Conservation (phyloP, 1,140 invertebrate species). For the Anthonomus grandis region DNA sequence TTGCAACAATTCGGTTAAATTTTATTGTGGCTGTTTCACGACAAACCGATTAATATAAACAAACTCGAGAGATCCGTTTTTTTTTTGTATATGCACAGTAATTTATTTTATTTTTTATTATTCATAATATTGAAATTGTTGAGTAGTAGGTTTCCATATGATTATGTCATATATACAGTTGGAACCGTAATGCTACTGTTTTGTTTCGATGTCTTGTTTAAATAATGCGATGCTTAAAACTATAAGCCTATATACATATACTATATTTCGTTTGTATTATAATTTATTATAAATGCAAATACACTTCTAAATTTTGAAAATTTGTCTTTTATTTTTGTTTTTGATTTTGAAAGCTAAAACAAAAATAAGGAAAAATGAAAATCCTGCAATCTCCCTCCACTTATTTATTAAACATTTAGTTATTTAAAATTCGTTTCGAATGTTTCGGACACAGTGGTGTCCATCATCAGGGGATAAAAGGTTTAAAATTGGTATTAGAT, state of each 20-base stretch:
- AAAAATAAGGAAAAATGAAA: no score
- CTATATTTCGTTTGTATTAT: slow-evolving; percentile 39
- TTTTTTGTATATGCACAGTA: slow-evolving; percentile 27
- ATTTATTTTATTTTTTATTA: slow-evolving; percentile 25
- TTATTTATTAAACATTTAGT: no score
- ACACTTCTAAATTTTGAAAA: slow-evolving; percentile 34
- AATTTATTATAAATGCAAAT: slow-evolving; percentile 39
- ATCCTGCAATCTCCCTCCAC: no score
- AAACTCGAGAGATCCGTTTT: slow-evolving; percentile 13
- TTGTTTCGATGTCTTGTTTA: slow-evolving; percentile 38
- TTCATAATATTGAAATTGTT: slow-evolving; percentile 3
- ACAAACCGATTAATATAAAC: slow-evolving; percentile 15
- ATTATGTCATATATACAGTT: slow-evolving; percentile 9
- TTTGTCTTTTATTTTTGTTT: no score
- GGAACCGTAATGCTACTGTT: slow-evolving; percentile 26
- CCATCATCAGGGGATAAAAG: no score
- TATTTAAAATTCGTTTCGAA: no score
- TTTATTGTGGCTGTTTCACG: slow-evolving; percentile 31
- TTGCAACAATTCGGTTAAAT: slow-evolving; percentile 25
- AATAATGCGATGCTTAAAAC: slow-evolving; percentile 36
- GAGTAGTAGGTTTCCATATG: slow-evolving; percentile 20
- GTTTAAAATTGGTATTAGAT: no score
- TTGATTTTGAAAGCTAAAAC: no score
- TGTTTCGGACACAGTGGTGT: no score
- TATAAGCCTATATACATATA: slow-evolving; percentile 35